These are phyloP conservation scores for Pipra filicauda DNA, from an alignment of 2,113 vertebrate genomes.

Conservation along the genomic window DNA sequence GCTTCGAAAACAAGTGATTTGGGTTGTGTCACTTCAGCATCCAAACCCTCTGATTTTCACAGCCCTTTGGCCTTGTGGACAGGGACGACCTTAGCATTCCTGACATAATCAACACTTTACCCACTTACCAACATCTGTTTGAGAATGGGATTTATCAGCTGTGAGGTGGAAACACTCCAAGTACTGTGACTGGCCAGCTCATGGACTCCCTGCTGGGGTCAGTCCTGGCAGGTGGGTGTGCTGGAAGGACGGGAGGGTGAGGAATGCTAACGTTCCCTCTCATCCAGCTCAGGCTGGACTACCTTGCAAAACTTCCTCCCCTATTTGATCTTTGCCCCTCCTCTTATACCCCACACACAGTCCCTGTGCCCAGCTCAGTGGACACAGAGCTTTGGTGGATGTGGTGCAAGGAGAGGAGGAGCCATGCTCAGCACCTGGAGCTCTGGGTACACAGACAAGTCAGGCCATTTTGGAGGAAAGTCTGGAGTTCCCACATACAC, in stretches of 20 bases:
- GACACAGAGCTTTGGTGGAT: accelerated
- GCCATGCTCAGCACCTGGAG: neutral
- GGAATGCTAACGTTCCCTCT: neutral
- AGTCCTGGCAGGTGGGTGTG: neutral
- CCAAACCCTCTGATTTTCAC: neutral
- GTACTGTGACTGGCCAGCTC: neutral
- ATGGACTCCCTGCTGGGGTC: neutral
- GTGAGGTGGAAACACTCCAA: neutral
- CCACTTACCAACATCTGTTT: neutral
- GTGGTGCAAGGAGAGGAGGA: neutral
- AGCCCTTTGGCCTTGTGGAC: neutral
- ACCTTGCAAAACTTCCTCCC: neutral
- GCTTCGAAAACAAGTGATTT: neutral
- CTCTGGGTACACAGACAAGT: neutral
- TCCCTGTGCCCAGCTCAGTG: neutral
- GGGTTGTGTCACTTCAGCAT: neutral
- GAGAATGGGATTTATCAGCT: neutral
- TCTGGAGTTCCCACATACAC: neutral
- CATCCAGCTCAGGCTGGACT: neutral
- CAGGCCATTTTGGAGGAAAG: neutral
- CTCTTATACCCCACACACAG: accelerated
- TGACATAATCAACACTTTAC: neutral
- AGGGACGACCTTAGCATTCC: neutral
- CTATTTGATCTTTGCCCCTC: neutral
- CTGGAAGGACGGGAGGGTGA: neutral